Evolutionary conservation across 2,888 invertebrate genomes (phyloP).

Genomic region (Phyllotreta cruciferae): DNA sequence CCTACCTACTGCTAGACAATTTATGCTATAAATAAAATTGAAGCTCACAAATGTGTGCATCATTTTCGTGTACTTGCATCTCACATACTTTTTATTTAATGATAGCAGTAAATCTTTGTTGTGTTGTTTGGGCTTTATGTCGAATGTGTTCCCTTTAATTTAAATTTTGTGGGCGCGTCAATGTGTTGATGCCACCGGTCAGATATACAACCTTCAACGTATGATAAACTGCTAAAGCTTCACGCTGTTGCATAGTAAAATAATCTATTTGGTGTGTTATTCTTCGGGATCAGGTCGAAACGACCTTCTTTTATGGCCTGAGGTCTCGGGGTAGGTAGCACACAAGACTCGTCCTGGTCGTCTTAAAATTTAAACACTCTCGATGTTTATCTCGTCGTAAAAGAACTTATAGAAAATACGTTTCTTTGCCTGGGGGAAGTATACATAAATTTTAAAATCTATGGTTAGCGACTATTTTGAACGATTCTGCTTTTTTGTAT

Average conservation of each 20-base stretch:
- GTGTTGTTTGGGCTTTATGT: too few species aligned
- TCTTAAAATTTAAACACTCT: slow-evolving; percentile 11
- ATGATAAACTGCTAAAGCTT: slow-evolving; percentile 12
- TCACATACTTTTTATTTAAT: too few species aligned
- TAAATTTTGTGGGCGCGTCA: too few species aligned
- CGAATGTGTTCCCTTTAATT: too few species aligned
- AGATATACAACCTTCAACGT: slow-evolving; percentile 17
- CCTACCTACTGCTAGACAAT: too few species aligned
- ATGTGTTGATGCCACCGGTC: slow-evolving; percentile 12
- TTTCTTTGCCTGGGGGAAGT: slow-evolving; percentile 5
- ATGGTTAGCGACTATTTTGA: too few species aligned
- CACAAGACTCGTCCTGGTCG: slow-evolving; percentile 4
- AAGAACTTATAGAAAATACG: slow-evolving; percentile 8
- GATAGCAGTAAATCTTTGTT: too few species aligned
- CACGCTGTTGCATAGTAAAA: slow-evolving; percentile 21
- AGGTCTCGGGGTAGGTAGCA: slow-evolving; percentile 14
- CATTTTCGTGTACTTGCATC: too few species aligned
- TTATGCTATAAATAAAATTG: too few species aligned
- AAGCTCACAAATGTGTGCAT: too few species aligned
- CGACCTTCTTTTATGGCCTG: slow-evolving; percentile 19
- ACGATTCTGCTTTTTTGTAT: too few species aligned
- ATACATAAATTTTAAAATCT: slow-evolving; percentile 5
- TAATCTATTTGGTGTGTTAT: slow-evolving; percentile 20
- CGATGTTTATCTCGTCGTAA: slow-evolving; percentile 16
- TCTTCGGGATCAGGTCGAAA: slow-evolving; percentile 15